Conservation (phyloP, 2,797 vertebrate species). For the Babyrousa celebensis region DNA sequence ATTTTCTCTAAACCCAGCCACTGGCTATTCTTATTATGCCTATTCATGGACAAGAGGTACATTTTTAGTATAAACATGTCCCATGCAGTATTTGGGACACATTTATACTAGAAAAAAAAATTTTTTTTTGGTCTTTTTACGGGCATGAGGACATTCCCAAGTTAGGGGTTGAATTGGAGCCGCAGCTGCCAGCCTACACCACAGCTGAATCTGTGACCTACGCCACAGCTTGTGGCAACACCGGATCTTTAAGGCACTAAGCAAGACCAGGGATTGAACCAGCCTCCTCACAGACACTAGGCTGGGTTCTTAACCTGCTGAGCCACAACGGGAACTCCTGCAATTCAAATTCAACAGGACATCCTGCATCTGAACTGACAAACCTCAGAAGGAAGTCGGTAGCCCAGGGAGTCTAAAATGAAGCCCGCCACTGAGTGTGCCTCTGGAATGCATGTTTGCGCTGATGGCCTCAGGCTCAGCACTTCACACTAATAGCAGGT, state of each 20-base stretch:
- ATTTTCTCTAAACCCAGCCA: slow-evolving; percentile 8
- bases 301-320: no score
- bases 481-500: background rate
- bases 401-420: background rate
- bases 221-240: no score
- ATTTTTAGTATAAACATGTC: background rate
- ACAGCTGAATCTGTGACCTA: no score
- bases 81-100: background rate
- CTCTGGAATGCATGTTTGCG: background rate
- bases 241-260: no score
- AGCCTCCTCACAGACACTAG: no score
- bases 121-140: no score
- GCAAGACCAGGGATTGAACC: no score
- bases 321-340: background rate
- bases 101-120: background rate
- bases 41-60: background rate
- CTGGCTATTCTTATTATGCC: background rate
- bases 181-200: no score
- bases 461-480: background rate
- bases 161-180: no score
- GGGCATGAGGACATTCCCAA: no score
- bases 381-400: background rate
- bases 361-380: background rate
- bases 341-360: background rate
- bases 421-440: background rate